A percentile compares a stretch with the other conserved stretches of the same genome.
phyloP scores from a whole-genome alignment of 2,888 invertebrate genomes.

The Plagodis dolabraria region DNA sequence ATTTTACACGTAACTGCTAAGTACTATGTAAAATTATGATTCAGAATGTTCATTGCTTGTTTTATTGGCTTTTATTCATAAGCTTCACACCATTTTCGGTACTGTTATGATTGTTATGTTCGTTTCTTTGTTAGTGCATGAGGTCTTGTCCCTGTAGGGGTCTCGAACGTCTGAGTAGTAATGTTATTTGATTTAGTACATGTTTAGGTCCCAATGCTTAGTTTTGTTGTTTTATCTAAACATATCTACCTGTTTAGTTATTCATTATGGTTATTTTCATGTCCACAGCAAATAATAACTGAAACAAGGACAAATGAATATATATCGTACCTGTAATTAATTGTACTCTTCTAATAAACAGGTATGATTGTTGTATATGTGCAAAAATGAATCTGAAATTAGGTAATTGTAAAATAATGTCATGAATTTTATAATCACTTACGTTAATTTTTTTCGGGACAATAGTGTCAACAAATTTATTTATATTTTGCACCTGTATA shows the following conservation, averaged over 20 bases:
- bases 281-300: slow-evolving; percentile 12
- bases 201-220: slow-evolving; percentile 34
- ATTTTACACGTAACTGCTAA: slow-evolving; percentile 62
- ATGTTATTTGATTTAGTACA: slow-evolving; percentile 32
- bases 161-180: slow-evolving; percentile 20
- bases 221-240: slow-evolving; percentile 5
- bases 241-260: neutral
- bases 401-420: no score
- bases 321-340: no score
- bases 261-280: slow-evolving; percentile 2
- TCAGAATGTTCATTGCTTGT: slow-evolving; percentile 65
- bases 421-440: no score
- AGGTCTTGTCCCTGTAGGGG: slow-evolving; percentile 40
- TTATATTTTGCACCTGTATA: neutral
- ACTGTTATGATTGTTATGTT: slow-evolving; percentile 49
- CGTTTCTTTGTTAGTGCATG: slow-evolving; percentile 54
- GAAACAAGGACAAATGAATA: neutral
- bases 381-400: no score
- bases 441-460: no score
- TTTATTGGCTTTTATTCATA: slow-evolving; percentile 61
- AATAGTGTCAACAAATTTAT: neutral
- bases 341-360: no score
- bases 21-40: slow-evolving; percentile 76
- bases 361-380: no score
- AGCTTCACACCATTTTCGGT: slow-evolving; percentile 76